A percentile compares a stretch with the other conserved stretches of the same genome.
These are phyloP conservation scores for Coturnix japonica DNA, from an alignment of 2,113 vertebrate species.

Conservation along the genomic window DNA sequence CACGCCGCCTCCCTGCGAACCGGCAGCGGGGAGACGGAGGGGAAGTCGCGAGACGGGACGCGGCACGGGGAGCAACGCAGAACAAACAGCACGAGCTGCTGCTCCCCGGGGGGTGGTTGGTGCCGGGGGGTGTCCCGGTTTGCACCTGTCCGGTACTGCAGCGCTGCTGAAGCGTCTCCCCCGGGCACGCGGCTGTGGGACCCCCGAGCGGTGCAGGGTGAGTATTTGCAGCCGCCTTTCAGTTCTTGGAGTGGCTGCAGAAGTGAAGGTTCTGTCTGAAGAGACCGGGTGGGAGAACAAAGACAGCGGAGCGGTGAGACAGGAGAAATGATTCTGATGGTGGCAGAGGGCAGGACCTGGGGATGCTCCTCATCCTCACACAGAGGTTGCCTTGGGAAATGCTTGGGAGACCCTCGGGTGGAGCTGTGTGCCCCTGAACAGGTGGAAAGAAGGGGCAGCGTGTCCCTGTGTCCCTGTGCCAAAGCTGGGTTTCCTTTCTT, in stretches of 20 bases:
- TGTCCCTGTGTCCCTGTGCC: not conserved
- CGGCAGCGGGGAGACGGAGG: not conserved
- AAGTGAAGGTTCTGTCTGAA: constrained; percentile 40
- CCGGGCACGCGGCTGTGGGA: not conserved
- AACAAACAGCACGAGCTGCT: not conserved
- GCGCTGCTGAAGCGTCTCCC: not conserved
- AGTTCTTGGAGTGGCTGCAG: constrained; percentile 46
- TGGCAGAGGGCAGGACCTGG: not conserved
- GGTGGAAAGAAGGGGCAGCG: not conserved
- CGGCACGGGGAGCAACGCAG: not conserved
- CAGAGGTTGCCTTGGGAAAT: not conserved
- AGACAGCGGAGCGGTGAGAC: constrained; percentile 1
- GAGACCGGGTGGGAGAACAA: constrained; percentile 40
- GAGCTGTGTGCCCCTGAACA: not conserved
- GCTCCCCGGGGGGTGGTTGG: no score
- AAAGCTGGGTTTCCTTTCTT: not conserved
- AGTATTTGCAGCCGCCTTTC: not conserved
- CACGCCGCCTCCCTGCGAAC: not conserved
- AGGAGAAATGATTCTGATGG: not conserved
- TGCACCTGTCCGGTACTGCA: constrained; percentile 2
- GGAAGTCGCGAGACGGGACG: not conserved
- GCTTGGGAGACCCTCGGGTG: not conserved
- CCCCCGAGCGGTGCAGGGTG: not conserved
- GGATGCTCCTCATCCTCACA: not conserved
- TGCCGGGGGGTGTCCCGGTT: not conserved